Evolutionary conservation across 2,888 invertebrate genomes (phyloP).

Genomic region (Proisotoma minuta): DNA sequence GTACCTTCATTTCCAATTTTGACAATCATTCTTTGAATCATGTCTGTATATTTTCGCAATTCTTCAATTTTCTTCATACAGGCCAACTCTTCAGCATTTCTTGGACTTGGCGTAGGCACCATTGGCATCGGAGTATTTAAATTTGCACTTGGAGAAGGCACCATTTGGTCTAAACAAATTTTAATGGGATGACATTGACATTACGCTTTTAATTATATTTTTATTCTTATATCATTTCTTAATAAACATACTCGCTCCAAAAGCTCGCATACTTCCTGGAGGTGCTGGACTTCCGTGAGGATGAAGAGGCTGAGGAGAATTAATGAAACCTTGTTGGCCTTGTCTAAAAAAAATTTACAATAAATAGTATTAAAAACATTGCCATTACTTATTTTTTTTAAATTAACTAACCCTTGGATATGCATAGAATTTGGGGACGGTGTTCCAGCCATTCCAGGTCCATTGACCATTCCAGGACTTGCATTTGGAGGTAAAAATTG

Average conservation of each 20-base stretch:
- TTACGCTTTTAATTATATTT: no score
- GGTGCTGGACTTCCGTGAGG: conserved; percentile 13
- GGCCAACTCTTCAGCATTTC: conserved; percentile 74
- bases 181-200: no score
- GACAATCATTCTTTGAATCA: conserved; percentile 82
- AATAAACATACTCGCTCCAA: not conserved
- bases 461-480: conserved; percentile 28
- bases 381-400: not conserved
- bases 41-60: conserved; percentile 89
- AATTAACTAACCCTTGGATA: conserved; percentile 24
- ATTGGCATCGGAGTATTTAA: conserved; percentile 62
- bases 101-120: conserved; percentile 61
- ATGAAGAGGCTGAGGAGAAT: conserved; percentile 39
- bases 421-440: conserved; percentile 17
- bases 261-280: not conserved
- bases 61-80: conserved; percentile 91
- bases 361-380: not conserved
- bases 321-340: conserved; percentile 28
- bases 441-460: conserved; percentile 17
- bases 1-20: conserved; percentile 77
- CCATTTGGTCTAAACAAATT: conserved; percentile 19
- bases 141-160: conserved; percentile 68
- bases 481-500: conserved; percentile 28
- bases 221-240: no score
- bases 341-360: conserved; percentile 24